These are phyloP conservation scores for Drosophila differens DNA, from an alignment of 2,888 invertebrate species.

Conservation along the genomic window DNA sequence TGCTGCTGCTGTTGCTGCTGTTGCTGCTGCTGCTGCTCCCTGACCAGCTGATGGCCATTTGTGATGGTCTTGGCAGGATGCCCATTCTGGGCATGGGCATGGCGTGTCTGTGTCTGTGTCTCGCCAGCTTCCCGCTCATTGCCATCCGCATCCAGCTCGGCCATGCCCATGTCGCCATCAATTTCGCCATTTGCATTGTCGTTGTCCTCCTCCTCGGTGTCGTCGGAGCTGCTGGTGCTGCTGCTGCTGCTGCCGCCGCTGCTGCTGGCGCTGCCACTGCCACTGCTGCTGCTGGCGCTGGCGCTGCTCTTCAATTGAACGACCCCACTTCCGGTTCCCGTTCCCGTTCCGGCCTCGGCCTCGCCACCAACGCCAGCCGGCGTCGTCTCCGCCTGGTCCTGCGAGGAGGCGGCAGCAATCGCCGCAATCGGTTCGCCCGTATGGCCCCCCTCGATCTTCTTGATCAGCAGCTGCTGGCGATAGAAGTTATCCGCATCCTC, in stretches of 20 bases:
- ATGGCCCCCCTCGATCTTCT: constrained; percentile 78
- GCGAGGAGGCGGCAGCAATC: background rate
- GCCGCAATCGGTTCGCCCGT: constrained; percentile 14
- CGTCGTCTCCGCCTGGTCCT: constrained; percentile 1
- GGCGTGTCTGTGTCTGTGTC: constrained; percentile 16
- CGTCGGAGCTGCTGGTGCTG: constrained; percentile 55
- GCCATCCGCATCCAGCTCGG: constrained; percentile 4
- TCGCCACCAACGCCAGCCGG: constrained; percentile 14
- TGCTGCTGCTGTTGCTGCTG: constrained; percentile 12
- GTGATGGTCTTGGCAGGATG: constrained; percentile 33
- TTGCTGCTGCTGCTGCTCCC: constrained; percentile 20
- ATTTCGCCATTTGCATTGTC: constrained; percentile 32
- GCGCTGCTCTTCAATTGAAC: constrained; percentile 20
- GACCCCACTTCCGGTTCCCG: background rate
- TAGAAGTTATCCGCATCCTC: constrained; percentile 85
- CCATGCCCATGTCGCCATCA: constrained; percentile 13
- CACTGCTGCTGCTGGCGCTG: constrained; percentile 36
- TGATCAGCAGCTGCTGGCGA: constrained; percentile 83
- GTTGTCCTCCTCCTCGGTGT: constrained; percentile 62
- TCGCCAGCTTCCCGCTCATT: constrained; percentile 42
- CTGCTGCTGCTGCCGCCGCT: constrained; percentile 39
- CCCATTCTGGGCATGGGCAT: constrained; percentile 58
- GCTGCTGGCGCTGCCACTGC: constrained; percentile 40
- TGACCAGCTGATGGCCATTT: constrained; percentile 41
- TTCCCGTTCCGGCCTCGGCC: background rate